Conservation (phyloP, 1,140 invertebrate genomes). For the Berghia stephanieae region DNA sequence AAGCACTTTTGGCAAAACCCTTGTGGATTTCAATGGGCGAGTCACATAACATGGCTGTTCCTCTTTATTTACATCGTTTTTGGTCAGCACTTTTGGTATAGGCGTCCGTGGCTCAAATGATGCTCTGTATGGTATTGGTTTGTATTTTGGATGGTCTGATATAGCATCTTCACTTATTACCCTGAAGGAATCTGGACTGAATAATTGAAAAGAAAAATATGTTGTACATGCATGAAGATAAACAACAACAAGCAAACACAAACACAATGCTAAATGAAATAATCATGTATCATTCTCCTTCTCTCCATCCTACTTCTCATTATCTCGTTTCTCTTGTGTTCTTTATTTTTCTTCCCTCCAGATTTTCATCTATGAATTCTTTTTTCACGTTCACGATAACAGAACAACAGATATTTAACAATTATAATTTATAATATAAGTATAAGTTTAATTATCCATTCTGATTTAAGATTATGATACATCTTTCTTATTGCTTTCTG, state of each 20-base stretch:
- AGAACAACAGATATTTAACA: no score
- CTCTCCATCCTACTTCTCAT: no score
- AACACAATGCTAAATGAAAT: not conserved
- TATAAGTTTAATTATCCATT: no score
- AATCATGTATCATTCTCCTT: no score
- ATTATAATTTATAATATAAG: no score
- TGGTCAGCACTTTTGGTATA: constrained; percentile 21
- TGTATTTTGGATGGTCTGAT: constrained; percentile 39
- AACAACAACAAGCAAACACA: not conserved
- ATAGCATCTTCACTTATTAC: constrained; percentile 59
- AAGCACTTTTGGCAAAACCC: constrained; percentile 44
- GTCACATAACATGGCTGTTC: not conserved
- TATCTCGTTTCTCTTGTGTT: no score
- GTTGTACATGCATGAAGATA: not conserved
- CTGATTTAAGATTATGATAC: no score
- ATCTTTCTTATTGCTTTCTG: no score
- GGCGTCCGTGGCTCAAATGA: constrained; percentile 41
- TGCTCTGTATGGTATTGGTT: constrained; percentile 30
- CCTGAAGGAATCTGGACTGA: constrained; percentile 60
- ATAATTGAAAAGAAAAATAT: constrained; percentile 35
- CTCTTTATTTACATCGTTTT: not conserved
- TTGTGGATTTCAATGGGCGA: constrained; percentile 45
- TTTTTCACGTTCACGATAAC: no score
- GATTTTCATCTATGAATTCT: no score
- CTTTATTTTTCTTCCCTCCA: no score